Conservation (phyloP, 2,113 vertebrate genomes). For the Irena cyanogastra region DNA sequence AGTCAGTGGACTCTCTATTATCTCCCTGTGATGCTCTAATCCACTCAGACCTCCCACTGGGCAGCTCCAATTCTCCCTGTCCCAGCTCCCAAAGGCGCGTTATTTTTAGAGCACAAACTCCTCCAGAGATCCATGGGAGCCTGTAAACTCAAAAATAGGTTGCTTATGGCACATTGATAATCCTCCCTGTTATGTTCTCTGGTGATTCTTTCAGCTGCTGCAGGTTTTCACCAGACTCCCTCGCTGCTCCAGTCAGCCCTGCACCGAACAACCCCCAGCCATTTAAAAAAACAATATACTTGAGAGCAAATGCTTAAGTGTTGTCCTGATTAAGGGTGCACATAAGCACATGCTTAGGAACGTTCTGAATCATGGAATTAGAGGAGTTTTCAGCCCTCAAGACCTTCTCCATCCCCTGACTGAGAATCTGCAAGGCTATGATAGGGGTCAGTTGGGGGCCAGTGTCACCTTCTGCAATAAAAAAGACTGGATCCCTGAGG, state of each 20-base stretch:
- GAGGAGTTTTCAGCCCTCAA: background rate
- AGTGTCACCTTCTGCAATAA: background rate
- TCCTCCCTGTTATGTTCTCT: slow-evolving; percentile 5
- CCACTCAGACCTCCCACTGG: slow-evolving; percentile 6
- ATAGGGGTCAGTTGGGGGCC: background rate
- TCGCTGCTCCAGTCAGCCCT: background rate
- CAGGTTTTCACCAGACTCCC: background rate
- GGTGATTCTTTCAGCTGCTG: slow-evolving; percentile 33
- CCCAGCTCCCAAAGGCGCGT: background rate
- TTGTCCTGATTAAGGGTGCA: background rate
- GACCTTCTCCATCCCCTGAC: background rate
- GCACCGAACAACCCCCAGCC: background rate
- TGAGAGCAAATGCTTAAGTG: background rate
- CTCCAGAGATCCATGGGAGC: slow-evolving; percentile 44
- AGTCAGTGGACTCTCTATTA: background rate
- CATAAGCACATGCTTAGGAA: background rate
- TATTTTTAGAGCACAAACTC: slow-evolving; percentile 54
- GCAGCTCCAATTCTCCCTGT: background rate
- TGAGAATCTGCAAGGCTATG: background rate
- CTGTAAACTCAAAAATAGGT: slow-evolving; percentile 51
- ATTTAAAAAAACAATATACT: background rate
- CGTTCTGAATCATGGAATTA: background rate
- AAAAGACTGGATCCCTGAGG: background rate
- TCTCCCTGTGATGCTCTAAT: background rate
- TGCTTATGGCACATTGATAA: slow-evolving; percentile 36